A percentile compares a stretch with the other conserved stretches of the same genome.
phyloP scores from a whole-genome alignment of 2,113 vertebrate species.

The Stegostoma tigrinum region DNA sequence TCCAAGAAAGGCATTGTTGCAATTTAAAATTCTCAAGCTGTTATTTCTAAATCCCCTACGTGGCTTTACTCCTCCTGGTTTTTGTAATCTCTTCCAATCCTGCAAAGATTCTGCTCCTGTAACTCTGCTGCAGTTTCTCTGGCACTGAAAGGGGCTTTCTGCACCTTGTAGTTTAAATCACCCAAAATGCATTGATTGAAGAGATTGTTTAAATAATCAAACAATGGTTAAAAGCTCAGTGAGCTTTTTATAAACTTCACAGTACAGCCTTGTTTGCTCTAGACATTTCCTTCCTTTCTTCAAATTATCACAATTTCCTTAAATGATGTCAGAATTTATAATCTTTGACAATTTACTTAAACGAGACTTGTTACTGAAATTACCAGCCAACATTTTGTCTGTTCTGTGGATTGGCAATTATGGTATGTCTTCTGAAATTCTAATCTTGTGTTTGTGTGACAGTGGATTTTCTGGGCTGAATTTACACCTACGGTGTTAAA shows the following conservation, averaged over 20 bases:
- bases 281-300: background rate
- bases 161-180: background rate
- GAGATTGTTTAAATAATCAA: background rate
- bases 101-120: no score
- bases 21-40: no score
- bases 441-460: background rate
- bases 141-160: background rate
- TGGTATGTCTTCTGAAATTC: background rate
- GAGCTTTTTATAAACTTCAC: background rate
- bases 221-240: background rate
- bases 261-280: background rate
- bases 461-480: background rate
- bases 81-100: no score
- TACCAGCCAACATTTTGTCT: background rate
- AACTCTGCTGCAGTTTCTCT: background rate
- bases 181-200: background rate
- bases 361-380: background rate
- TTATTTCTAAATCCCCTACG: no score
- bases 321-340: background rate
- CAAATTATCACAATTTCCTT: background rate
- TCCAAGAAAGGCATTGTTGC: no score
- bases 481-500: background rate
- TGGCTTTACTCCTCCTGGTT: no score
- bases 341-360: background rate
- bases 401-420: background rate